phyloP scores from a whole-genome alignment of 2,888 invertebrate species.

The Drosophila phalerata region DNA sequence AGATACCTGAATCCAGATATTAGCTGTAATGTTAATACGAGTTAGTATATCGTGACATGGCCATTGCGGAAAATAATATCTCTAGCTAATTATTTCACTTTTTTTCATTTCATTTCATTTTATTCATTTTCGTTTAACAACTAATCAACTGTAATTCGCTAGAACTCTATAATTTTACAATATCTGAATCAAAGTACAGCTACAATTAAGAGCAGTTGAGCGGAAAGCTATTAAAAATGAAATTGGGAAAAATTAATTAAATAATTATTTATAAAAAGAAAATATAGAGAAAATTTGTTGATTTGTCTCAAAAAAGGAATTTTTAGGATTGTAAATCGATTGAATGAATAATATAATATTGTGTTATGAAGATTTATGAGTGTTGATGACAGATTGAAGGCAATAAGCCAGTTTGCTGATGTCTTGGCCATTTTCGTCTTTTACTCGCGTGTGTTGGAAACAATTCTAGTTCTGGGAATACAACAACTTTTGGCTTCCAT shows the following conservation, averaged over 20 bases:
- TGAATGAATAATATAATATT: neutral
- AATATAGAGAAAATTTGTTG: too few relatives aligned
- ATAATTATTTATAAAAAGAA: too few relatives aligned
- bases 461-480: conserved; percentile 23
- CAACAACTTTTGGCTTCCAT: conserved; percentile 47
- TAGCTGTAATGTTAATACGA: conserved; percentile 40
- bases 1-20: conserved; percentile 50
- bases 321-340: neutral
- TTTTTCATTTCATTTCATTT: conserved; percentile 3
- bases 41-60: conserved; percentile 47
- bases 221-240: too few relatives aligned
- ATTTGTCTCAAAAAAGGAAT: neutral
- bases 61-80: conserved; percentile 54
- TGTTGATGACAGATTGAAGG: neutral
- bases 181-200: neutral
- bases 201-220: too few relatives aligned
- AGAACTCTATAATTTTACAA: conserved; percentile 15
- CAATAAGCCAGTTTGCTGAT: conserved; percentile 16
- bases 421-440: neutral
- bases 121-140: conserved; percentile 42
- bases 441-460: neutral
- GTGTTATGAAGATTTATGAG: conserved; percentile 12
- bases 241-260: neutral
- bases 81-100: conserved; percentile 37
- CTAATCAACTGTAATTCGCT: conserved; percentile 31